These are phyloP conservation scores for Semicossyphus pulcher DNA, from an alignment of 2,113 vertebrate species.

Conservation along the genomic window DNA sequence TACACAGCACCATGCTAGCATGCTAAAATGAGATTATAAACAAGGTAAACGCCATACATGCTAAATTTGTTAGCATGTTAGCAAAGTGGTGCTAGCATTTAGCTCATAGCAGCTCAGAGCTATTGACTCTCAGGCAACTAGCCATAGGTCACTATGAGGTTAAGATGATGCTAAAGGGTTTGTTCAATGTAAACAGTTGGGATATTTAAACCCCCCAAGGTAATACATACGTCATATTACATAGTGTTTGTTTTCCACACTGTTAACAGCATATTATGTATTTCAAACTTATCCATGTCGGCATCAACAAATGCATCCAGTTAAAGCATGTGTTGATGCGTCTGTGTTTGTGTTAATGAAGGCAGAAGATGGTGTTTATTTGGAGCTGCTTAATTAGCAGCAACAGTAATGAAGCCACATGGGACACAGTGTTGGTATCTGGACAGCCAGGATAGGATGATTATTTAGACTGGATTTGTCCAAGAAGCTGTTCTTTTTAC, in stretches of 20 bases:
- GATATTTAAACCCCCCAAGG: slow-evolving; percentile 9
- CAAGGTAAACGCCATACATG: too few species aligned
- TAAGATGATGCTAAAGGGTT: neutral
- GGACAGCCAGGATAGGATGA: slow-evolving; percentile 75
- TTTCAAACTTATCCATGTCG: slow-evolving; percentile 46
- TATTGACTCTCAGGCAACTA: neutral
- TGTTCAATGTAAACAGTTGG: slow-evolving; percentile 12
- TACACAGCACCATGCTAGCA: too few species aligned
- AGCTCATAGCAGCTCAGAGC: too few species aligned
- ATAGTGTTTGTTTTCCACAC: slow-evolving; percentile 18
- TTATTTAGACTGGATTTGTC: slow-evolving; percentile 80
- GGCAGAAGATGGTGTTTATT: slow-evolving; percentile 79
- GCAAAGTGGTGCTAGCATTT: too few species aligned
- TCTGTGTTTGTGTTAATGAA: slow-evolving; percentile 79
- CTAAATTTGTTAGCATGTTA: too few species aligned
- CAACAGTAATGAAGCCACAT: slow-evolving; percentile 82
- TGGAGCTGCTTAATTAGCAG: slow-evolving; percentile 81
- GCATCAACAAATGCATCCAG: slow-evolving; percentile 63
- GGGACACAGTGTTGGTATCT: slow-evolving; percentile 79
- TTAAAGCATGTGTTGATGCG: slow-evolving; percentile 71
- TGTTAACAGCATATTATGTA: slow-evolving; percentile 30
- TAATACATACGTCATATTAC: slow-evolving; percentile 10
- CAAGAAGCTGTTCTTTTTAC: slow-evolving; percentile 68
- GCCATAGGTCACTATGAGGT: neutral
- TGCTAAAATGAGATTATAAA: too few species aligned